Conservation (phyloP, 2,113 vertebrate species). For the Maccullochella peelii region DNA sequence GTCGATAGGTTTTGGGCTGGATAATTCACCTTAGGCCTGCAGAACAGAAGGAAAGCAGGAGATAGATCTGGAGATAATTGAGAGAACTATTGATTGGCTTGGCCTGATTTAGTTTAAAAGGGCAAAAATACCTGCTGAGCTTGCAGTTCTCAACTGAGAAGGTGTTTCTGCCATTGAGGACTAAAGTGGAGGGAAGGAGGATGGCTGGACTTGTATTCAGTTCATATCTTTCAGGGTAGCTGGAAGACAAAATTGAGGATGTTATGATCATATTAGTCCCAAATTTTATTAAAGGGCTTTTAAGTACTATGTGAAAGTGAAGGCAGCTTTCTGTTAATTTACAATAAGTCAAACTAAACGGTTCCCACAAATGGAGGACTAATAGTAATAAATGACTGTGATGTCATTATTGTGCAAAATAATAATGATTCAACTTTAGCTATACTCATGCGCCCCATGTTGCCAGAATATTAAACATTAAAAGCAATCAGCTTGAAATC, state of each 20-base stretch:
- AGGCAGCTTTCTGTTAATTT: background rate
- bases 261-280: background rate
- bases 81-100: slow-evolving; percentile 8
- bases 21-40: slow-evolving; percentile 76
- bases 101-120: slow-evolving; percentile 28
- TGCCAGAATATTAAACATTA: background rate
- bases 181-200: slow-evolving; percentile 64
- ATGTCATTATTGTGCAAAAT: background rate
- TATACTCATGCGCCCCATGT: background rate
- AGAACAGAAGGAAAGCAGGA: slow-evolving; percentile 26
- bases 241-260: slow-evolving; percentile 47
- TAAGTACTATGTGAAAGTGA: background rate
- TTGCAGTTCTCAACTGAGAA: slow-evolving; percentile 67
- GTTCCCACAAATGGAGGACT: slow-evolving; percentile 11
- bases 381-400: background rate
- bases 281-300: background rate
- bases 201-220: slow-evolving; percentile 63
- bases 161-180: slow-evolving; percentile 65
- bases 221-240: slow-evolving; percentile 66
- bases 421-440: background rate
- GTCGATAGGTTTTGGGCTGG: slow-evolving; percentile 56
- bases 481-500: slow-evolving; percentile 21
- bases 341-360: background rate
- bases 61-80: slow-evolving; percentile 2
- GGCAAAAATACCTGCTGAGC: slow-evolving; percentile 73